These are phyloP conservation scores for Probosciger aterrimus DNA, from an alignment of 2,113 vertebrate species.

Conservation along the genomic window DNA sequence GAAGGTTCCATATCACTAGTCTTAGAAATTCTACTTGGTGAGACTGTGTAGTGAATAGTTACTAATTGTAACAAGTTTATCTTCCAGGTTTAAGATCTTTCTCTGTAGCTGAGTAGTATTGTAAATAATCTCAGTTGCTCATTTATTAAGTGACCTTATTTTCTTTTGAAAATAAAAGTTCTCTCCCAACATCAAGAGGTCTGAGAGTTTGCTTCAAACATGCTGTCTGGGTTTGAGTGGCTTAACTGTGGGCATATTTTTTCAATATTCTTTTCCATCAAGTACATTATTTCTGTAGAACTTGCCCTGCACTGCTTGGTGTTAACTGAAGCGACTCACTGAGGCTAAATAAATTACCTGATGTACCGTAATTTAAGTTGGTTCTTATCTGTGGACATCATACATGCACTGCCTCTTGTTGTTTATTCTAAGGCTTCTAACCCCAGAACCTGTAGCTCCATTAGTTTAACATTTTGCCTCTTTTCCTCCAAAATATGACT, in stretches of 20 bases:
- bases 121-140: background rate
- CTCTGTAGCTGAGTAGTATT: background rate
- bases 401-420: background rate
- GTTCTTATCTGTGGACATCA: background rate
- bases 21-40: background rate
- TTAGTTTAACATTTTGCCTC: background rate
- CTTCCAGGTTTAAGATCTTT: background rate
- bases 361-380: background rate
- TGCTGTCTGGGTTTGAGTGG: rapidly evolving
- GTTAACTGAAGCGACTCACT: background rate
- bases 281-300: background rate
- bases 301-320: background rate
- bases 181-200: background rate
- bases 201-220: background rate
- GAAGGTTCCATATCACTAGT: background rate
- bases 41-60: background rate
- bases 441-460: background rate
- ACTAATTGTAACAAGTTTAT: background rate
- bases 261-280: background rate
- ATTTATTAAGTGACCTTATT: background rate
- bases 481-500: background rate
- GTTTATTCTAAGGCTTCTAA: background rate
- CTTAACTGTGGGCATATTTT: background rate
- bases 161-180: background rate
- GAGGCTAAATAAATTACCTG: background rate